phyloP scores from a whole-genome alignment of 2,113 vertebrate genomes.

The Charadrius vociferus region DNA sequence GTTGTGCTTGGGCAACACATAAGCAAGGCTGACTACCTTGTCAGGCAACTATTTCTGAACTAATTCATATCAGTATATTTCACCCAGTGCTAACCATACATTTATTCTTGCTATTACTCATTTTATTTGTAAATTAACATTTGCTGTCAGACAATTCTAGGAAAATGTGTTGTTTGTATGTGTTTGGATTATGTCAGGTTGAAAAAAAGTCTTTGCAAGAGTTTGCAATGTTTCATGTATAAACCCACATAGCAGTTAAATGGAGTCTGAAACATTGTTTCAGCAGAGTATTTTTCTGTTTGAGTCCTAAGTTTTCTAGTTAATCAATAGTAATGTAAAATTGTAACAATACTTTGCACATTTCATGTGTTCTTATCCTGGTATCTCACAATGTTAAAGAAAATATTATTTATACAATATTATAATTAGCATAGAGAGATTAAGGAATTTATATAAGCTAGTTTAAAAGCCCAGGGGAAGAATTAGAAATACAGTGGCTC shows the following conservation, averaged over 20 bases:
- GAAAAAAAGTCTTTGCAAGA: not conserved
- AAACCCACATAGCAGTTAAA: not conserved
- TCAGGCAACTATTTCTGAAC: not conserved
- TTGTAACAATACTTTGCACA: not conserved
- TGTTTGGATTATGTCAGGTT: not conserved
- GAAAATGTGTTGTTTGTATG: not conserved
- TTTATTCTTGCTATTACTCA: not conserved
- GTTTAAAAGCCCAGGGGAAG: not conserved
- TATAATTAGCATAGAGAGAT: not conserved
- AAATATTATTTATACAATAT: not conserved
- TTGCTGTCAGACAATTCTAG: not conserved
- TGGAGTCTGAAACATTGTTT: not conserved
- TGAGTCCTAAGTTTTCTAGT: not conserved
- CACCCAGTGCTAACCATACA: not conserved
- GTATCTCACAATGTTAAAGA: not conserved
- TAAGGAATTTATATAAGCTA: not conserved
- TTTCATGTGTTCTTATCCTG: not conserved
- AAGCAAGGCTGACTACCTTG: not conserved
- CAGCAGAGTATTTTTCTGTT: not conserved
- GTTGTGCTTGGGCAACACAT: not conserved
- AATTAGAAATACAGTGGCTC: not conserved
- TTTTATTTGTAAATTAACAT: not conserved
- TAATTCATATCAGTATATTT: not conserved
- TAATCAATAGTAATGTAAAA: not conserved
- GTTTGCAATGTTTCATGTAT: not conserved